phyloP scores from a whole-genome alignment of 2,888 invertebrate species.

The Nycteola revayana region DNA sequence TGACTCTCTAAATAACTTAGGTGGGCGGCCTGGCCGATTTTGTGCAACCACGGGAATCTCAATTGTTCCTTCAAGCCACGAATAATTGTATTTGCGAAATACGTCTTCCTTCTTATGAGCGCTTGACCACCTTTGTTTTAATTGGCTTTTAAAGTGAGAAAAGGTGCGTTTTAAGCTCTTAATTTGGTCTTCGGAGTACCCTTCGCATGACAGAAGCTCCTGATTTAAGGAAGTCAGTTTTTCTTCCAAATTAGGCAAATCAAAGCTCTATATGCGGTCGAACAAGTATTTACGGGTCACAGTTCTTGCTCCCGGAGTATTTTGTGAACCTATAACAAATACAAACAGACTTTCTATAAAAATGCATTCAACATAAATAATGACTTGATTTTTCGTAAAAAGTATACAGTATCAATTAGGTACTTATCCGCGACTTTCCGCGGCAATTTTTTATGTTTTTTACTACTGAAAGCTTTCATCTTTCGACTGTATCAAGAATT shows the following conservation, averaged over 20 bases:
- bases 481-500: background rate
- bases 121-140: constrained; percentile 9
- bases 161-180: constrained; percentile 1
- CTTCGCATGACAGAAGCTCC: background rate
- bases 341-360: background rate
- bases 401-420: background rate
- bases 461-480: background rate
- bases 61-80: constrained; percentile 10
- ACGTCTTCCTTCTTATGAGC: constrained; percentile 3
- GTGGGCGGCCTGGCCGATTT: background rate
- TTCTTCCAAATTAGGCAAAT: constrained; percentile 8
- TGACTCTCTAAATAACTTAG: too few relatives aligned
- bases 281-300: constrained; percentile 7
- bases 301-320: background rate
- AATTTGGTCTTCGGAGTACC: background rate
- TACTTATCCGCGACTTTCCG: background rate
- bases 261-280: constrained; percentile 1
- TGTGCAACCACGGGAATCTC: constrained; percentile 3
- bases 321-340: background rate
- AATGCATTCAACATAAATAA: background rate
- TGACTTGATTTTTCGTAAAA: background rate
- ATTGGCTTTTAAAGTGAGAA: constrained; percentile 7
- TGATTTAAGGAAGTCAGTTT: constrained; percentile 6
- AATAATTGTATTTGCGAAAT: constrained; percentile 3
- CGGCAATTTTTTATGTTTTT: background rate